Base-by-base conservation (phyloP, 2,113 vertebrate genomes). In the Grallaria varia region DNA sequence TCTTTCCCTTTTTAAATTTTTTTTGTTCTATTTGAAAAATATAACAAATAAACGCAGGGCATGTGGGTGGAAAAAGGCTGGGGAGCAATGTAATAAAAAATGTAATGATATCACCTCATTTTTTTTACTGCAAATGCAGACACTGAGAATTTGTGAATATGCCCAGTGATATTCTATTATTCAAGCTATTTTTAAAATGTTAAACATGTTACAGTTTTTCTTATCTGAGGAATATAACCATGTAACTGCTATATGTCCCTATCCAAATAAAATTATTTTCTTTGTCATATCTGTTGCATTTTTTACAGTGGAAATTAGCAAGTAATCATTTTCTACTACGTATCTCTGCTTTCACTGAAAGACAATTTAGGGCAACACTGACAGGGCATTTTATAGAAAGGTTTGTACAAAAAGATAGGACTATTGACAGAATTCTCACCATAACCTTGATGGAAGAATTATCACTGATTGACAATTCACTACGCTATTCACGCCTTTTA, bases 21-120 rank as follows among this genome's bases (percentile, higher is more conserved):
- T 60, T 79, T 78, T 62, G 3, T 95, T 86, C 31, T 87, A 27
- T 50, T 88, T 80, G 67, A 92, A 87, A 95, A 84, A 90, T 60
- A 79, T 0, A 20, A 68, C 50, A 53, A 28, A 69, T 7, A 10
- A 94, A 87, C 33, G 47, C 21, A 80, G 47, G 20, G 66, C 11
- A 22, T 49, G 62, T 90, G 75, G 45, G 42, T 49, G n/a, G 56
- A 92, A 93, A 80, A 12, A 77, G 24, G 2, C 39, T 79, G 23
- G 17, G 21, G 82, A 91, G 47, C 68, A 89, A 10, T 8, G 62
- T 39, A 72, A 25, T 4, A 33, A 80, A 71, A 59, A 60, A 47
- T 47, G 27, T 35, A 68, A 68, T 50, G 8, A 24, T 50, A 77
- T 44, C 30, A 47, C 21, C 21, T 85, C 0, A n/a, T 42, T 84